These are phyloP conservation scores for Aurelia aurita DNA, from an alignment of 30 jellyfish, hydroid and myxozoan species.

Conservation along the genomic window DNA sequence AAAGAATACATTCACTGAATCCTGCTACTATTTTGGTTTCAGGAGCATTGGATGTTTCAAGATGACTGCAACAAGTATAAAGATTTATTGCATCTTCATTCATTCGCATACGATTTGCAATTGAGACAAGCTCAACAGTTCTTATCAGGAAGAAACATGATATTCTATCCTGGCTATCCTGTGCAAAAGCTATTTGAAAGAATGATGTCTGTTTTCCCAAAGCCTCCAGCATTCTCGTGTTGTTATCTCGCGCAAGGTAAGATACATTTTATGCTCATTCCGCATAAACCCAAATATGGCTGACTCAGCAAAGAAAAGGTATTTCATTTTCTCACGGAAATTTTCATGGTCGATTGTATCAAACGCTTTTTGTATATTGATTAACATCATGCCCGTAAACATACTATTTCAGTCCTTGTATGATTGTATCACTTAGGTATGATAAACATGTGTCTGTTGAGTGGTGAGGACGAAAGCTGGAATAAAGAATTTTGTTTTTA, in stretches of 20 bases:
- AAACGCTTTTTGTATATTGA: too few species aligned
- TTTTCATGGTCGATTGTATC: too few species aligned
- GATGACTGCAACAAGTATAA: slow-evolving; percentile 83
- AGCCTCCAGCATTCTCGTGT: slow-evolving; percentile 90
- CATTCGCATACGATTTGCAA: slow-evolving; percentile 93
- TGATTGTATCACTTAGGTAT: too few species aligned
- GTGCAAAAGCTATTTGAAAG: slow-evolving; percentile 78
- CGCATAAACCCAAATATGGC: too few species aligned
- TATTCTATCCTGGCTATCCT: slow-evolving; percentile 84
- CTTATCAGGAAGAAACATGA: slow-evolving; percentile 88
- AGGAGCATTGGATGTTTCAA: slow-evolving; percentile 67
- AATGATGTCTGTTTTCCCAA: slow-evolving; percentile 78
- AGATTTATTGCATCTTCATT: slow-evolving; percentile 83
- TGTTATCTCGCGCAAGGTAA: slow-evolving; percentile 90
- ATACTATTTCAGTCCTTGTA: too few species aligned
- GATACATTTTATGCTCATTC: too few species aligned
- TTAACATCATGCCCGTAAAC: too few species aligned
- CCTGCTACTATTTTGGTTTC: not conserved
- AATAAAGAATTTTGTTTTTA: too few species aligned
- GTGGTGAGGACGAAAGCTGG: too few species aligned
- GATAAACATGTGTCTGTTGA: too few species aligned
- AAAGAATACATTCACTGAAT: not conserved
- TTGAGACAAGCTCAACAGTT: slow-evolving; percentile 90
- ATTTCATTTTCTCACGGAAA: too few species aligned
- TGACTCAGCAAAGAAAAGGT: too few species aligned